phyloP scores from a whole-genome alignment of 2,113 vertebrate genomes.

The Lamprotornis superbus region DNA sequence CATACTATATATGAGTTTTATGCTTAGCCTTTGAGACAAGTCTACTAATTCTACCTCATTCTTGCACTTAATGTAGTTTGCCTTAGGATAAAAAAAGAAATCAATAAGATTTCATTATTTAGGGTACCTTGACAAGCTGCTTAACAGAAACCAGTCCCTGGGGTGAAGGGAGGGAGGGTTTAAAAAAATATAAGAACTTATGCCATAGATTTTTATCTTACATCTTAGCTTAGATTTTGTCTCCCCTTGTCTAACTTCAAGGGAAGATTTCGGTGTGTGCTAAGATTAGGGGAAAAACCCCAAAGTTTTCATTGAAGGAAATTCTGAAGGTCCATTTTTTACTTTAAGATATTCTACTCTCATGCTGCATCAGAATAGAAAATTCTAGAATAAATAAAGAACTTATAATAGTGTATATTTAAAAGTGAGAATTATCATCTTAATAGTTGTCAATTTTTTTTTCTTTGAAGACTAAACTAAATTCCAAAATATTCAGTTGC shows the following conservation, averaged over 20 bases:
- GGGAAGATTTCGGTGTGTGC: background rate
- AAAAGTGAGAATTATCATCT: background rate
- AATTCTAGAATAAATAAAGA: background rate
- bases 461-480: background rate
- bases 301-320: background rate
- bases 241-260: background rate
- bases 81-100: background rate
- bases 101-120: background rate
- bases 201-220: background rate
- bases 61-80: background rate
- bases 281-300: fast-evolving
- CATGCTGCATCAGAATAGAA: background rate
- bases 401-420: background rate
- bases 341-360: background rate
- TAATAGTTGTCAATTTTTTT: background rate
- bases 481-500: background rate
- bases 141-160: background rate
- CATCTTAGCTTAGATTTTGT: background rate
- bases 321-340: background rate
- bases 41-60: background rate
- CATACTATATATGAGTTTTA: background rate
- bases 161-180: fast-evolving
- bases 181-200: background rate
- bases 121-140: background rate
- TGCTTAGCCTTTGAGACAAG: background rate